phyloP scores from a whole-genome alignment of 2,113 vertebrate species.

The Illadopsis cleaveri region DNA sequence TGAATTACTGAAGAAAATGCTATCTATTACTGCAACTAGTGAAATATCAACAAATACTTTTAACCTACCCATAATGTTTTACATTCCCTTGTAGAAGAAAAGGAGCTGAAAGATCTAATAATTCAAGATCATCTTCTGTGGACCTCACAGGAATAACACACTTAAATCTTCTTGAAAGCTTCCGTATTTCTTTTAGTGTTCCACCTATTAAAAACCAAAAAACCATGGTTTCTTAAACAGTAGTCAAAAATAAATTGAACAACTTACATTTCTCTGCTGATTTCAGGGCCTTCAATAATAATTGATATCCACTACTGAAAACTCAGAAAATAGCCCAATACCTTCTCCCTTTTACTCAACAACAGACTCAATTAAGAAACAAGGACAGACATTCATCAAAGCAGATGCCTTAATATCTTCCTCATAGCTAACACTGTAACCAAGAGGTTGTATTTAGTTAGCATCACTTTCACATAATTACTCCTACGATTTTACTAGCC shows the following conservation, averaged over 20 bases:
- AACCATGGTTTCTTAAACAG: background rate
- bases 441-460: background rate
- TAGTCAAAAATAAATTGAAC: background rate
- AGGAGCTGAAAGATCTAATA: slow-evolving; percentile 84
- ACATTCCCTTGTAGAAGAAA: slow-evolving; percentile 84
- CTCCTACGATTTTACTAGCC: background rate
- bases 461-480: background rate
- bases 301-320: background rate
- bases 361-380: background rate
- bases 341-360: background rate
- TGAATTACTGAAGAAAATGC: background rate
- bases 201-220: slow-evolving; percentile 75
- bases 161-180: slow-evolving; percentile 75
- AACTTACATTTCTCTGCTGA: background rate
- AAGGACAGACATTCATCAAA: background rate
- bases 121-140: slow-evolving; percentile 69
- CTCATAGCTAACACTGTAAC: background rate
- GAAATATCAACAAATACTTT: background rate
- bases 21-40: background rate
- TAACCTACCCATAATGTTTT: slow-evolving; percentile 85
- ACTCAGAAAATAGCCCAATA: background rate
- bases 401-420: background rate
- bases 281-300: background rate
- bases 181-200: slow-evolving; percentile 77
- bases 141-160: slow-evolving; percentile 86